A percentile compares a stretch with the other conserved stretches of the same genome.
Conservation (phyloP, 1,140 invertebrate species). For the Psilanteris sp. region DNA sequence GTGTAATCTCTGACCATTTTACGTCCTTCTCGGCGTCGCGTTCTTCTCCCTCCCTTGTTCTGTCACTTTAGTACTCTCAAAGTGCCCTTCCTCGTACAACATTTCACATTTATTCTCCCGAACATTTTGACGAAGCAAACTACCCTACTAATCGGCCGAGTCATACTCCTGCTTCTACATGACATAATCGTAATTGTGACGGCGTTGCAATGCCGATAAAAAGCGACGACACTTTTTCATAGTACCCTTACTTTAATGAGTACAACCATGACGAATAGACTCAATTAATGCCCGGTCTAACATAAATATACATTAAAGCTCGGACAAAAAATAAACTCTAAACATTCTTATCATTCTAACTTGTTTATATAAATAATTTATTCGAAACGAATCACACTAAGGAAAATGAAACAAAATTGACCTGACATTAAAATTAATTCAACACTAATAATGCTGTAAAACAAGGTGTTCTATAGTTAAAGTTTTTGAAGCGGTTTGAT, state of each 20-base stretch:
- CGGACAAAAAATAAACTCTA: too few species aligned
- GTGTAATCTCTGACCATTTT: slow-evolving; percentile 75
- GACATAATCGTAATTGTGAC: slow-evolving; percentile 74
- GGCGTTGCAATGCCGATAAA: slow-evolving; percentile 68
- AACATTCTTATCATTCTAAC: too few species aligned
- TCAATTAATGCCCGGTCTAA: slow-evolving; percentile 48
- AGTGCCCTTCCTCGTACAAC: slow-evolving; percentile 36
- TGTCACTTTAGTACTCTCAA: slow-evolving; percentile 4
- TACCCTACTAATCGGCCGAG: slow-evolving; percentile 62
- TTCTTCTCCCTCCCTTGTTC: background rate
- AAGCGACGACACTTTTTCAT: slow-evolving; percentile 74
- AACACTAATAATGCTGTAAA: too few species aligned
- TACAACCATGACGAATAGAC: slow-evolving; percentile 63
- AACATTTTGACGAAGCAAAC: slow-evolving; percentile 73
- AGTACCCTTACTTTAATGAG: slow-evolving; percentile 56
- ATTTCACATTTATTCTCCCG: slow-evolving; percentile 73
- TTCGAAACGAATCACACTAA: too few species aligned
- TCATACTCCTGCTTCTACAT: slow-evolving; percentile 58
- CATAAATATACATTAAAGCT: too few species aligned
- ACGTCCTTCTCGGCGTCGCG: slow-evolving; percentile 21
- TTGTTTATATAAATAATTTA: too few species aligned
- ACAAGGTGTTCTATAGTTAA: too few species aligned
- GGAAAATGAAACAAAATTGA: too few species aligned
- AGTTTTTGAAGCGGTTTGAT: too few species aligned
- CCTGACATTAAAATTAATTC: too few species aligned